These are phyloP conservation scores for Chrysemys picta DNA, from an alignment of 2,113 vertebrate genomes.

Conservation along the genomic window DNA sequence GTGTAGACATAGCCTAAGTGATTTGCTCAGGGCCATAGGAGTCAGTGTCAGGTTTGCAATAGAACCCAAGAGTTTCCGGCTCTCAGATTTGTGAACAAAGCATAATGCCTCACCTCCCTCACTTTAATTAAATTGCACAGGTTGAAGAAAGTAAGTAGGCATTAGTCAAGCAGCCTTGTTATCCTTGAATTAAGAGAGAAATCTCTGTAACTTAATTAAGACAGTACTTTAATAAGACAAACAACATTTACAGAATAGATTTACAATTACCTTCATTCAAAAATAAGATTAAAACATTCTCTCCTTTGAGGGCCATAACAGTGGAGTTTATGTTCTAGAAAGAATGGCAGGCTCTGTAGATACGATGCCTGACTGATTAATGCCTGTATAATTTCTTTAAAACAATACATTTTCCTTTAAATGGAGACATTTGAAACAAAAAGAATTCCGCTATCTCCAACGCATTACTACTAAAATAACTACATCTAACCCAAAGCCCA, in stretches of 20 bases:
- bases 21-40: not conserved
- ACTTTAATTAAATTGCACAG: not conserved
- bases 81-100: not conserved
- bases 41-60: not conserved
- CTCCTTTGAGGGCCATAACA: not conserved
- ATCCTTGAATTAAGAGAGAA: not conserved
- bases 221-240: not conserved
- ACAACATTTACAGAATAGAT: not conserved
- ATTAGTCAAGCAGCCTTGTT: slow-evolving; percentile 22
- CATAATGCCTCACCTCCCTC: not conserved
- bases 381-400: slow-evolving; percentile 3
- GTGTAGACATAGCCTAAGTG: not conserved
- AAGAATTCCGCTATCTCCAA: not conserved
- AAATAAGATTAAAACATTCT: not conserved
- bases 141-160: slow-evolving; percentile 26
- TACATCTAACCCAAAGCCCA: not conserved
- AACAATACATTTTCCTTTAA: slow-evolving; percentile 24
- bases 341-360: slow-evolving; percentile 4
- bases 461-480: slow-evolving; percentile 44
- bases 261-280: not conserved
- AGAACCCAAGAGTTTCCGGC: not conserved
- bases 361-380: not conserved
- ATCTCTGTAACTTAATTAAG: not conserved
- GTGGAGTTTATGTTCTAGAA: not conserved
- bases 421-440: slow-evolving; percentile 19